Conservation (phyloP, 2,888 invertebrate species). For the Orthosia incerta region DNA sequence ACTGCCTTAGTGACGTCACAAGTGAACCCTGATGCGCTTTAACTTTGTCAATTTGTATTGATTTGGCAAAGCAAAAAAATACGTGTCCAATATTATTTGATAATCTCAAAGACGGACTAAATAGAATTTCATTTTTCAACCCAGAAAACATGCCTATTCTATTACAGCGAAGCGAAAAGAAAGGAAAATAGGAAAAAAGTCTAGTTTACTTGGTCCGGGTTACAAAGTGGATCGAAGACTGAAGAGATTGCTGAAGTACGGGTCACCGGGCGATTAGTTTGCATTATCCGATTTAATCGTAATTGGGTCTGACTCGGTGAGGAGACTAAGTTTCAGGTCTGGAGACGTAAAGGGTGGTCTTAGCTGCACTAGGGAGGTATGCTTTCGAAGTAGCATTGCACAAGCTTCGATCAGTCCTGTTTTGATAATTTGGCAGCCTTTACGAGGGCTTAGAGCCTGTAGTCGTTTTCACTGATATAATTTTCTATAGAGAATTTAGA, state of each 20-base stretch:
- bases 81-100: too few relatives aligned
- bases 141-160: too few relatives aligned
- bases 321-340: slow-evolving; percentile 48
- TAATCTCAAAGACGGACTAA: too few relatives aligned
- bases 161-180: slow-evolving; percentile 39
- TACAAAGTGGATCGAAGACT: slow-evolving; percentile 46
- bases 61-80: too few relatives aligned
- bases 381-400: neutral
- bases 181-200: slow-evolving; percentile 28
- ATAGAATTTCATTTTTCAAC: too few relatives aligned
- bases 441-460: too few relatives aligned
- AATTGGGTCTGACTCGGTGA: slow-evolving; percentile 61
- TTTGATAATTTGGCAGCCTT: neutral
- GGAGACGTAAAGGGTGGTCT: slow-evolving; percentile 28
- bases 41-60: too few relatives aligned
- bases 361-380: neutral
- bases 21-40: too few relatives aligned
- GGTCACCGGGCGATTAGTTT: slow-evolving; percentile 58
- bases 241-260: slow-evolving; percentile 54
- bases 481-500: too few relatives aligned
- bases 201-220: slow-evolving; percentile 39
- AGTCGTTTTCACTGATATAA: too few relatives aligned
- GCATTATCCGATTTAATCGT: slow-evolving; percentile 65
- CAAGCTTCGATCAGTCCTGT: neutral
- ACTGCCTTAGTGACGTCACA: too few relatives aligned